A percentile compares a stretch with the other conserved stretches of the same genome.
phyloP scores from a whole-genome alignment of 2,888 invertebrate genomes.

The Cremastinae sp. region DNA sequence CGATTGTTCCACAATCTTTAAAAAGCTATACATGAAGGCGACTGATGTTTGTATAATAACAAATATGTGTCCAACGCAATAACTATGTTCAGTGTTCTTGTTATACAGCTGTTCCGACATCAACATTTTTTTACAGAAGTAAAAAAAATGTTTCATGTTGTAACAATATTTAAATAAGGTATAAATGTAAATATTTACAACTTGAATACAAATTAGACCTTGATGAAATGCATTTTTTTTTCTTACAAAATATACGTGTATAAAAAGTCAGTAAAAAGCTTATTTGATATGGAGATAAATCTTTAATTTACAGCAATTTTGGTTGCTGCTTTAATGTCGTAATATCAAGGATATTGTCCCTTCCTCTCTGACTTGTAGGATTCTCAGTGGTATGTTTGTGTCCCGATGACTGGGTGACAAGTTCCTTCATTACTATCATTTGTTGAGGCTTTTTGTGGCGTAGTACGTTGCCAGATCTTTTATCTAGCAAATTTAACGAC shows the following conservation, averaged over 20 bases:
- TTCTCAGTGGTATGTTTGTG: slow-evolving; percentile 28
- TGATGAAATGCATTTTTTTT: too few relatives aligned
- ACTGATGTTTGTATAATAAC: too few relatives aligned
- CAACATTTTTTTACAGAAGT: neutral
- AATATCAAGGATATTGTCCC: slow-evolving; percentile 54
- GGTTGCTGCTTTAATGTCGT: slow-evolving; percentile 58
- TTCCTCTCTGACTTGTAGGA: slow-evolving; percentile 16
- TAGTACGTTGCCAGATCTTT: slow-evolving; percentile 12
- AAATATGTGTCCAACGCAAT: too few relatives aligned
- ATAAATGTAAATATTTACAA: neutral
- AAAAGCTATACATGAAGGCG: too few relatives aligned
- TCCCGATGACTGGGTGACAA: slow-evolving; percentile 18
- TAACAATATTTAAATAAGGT: neutral
- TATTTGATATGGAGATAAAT: too few relatives aligned
- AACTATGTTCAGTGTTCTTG: too few relatives aligned
- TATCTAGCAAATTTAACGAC: slow-evolving; percentile 4
- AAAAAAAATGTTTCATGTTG: neutral
- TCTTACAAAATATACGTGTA: too few relatives aligned
- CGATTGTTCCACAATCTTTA: too few relatives aligned
- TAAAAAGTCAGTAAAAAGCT: too few relatives aligned
- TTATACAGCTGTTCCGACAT: neutral
- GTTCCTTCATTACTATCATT: slow-evolving; percentile 43
- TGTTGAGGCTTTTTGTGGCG: slow-evolving; percentile 46
- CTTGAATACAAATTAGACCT: neutral
- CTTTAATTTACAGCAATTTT: slow-evolving; percentile 41